These are phyloP conservation scores for Aspidiotus rigidus DNA, from an alignment of 2,888 invertebrate genomes.

Conservation along the genomic window DNA sequence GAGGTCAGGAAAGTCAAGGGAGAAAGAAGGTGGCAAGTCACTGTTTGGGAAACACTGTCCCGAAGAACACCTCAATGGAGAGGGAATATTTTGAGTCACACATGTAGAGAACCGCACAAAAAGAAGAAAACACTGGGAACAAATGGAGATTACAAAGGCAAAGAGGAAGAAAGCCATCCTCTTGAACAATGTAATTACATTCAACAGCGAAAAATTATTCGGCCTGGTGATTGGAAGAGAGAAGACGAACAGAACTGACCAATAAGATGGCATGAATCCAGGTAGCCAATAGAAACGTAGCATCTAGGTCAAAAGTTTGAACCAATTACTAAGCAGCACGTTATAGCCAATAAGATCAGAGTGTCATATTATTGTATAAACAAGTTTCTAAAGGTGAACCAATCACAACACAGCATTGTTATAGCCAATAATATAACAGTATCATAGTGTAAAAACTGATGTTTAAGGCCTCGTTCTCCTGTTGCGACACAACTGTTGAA, in stretches of 20 bases:
- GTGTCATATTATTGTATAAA: neutral
- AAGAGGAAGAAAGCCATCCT: too few species aligned
- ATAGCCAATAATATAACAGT: neutral
- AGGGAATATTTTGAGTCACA: neutral
- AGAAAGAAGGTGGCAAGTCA: neutral
- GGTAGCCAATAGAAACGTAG: conserved; percentile 1
- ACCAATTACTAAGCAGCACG: neutral
- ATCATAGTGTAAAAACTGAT: too few species aligned
- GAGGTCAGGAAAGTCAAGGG: neutral
- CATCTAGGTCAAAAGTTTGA: neutral
- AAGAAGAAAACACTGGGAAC: neutral
- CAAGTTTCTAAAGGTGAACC: neutral
- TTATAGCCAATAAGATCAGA: neutral
- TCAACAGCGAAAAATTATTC: too few species aligned
- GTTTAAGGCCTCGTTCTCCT: too few species aligned
- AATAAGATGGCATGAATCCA: too few species aligned
- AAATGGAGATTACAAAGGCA: too few species aligned
- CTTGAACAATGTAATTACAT: too few species aligned
- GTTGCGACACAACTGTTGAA: too few species aligned
- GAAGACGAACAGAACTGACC: too few species aligned
- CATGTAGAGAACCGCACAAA: neutral
- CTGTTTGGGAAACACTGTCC: conserved; percentile 24
- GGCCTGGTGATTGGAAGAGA: too few species aligned
- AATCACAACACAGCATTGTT: neutral
- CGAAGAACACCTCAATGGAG: conserved; percentile 34